phyloP scores from a whole-genome alignment of 2,888 invertebrate genomes.

The Odontocolon sp. region DNA sequence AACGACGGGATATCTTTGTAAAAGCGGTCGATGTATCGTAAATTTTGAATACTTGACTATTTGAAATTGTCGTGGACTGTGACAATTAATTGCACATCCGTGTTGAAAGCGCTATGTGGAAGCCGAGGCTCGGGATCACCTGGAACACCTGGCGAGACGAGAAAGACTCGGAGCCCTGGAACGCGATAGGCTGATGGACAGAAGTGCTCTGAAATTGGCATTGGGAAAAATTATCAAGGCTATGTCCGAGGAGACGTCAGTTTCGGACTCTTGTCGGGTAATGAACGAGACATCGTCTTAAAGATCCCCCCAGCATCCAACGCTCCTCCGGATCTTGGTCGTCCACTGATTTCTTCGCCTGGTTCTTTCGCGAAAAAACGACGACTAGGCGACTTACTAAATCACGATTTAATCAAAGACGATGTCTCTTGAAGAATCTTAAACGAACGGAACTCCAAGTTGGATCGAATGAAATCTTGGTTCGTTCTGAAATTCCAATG shows the following conservation, averaged over 20 bases:
- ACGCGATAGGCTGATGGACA: slow-evolving; percentile 59
- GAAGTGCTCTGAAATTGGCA: slow-evolving; percentile 67
- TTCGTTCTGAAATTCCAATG: neutral
- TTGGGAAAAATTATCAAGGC: slow-evolving; percentile 63
- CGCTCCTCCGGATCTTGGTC: neutral
- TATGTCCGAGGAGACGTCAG: slow-evolving; percentile 28
- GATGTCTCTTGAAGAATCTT: too few relatives aligned
- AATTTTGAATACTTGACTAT: slow-evolving; percentile 23
- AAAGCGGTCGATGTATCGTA: slow-evolving; percentile 57
- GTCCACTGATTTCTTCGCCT: neutral
- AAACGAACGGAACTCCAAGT: slow-evolving; percentile 15
- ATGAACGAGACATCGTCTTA: neutral
- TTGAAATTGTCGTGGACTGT: neutral
- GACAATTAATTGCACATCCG: neutral
- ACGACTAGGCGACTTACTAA: slow-evolving; percentile 21
- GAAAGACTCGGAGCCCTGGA: slow-evolving; percentile 49
- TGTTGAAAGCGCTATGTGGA: slow-evolving; percentile 48
- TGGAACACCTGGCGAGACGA: slow-evolving; percentile 45
- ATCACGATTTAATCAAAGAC: slow-evolving; percentile 11
- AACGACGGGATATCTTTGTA: slow-evolving; percentile 50
- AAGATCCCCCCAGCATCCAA: neutral
- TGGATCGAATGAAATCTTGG: neutral
- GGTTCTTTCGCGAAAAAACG: slow-evolving; percentile 9
- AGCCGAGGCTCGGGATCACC: slow-evolving; percentile 39
- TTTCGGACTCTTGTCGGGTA: neutral